A percentile compares a stretch with the other conserved stretches of the same genome.
phyloP scores from a whole-genome alignment of 2,888 invertebrate species.

The Chrysotoxum bicinctum region DNA sequence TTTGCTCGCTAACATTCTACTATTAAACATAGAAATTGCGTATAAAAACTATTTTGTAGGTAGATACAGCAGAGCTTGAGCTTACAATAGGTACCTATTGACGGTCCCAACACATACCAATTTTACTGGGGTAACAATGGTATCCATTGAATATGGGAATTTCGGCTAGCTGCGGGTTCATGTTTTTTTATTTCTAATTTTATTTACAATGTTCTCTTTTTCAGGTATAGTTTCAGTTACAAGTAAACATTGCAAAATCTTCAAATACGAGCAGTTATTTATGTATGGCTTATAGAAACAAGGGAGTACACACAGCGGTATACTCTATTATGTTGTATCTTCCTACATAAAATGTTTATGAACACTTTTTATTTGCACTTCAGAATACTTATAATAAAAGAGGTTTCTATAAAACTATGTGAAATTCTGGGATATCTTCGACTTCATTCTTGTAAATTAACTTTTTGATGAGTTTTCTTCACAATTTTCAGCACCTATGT shows the following conservation, averaged over 20 bases:
- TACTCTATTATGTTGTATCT: no score
- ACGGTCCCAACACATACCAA: slow-evolving; percentile 41
- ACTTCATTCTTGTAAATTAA: no score
- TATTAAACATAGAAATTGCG: slow-evolving; percentile 39
- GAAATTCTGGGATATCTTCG: no score
- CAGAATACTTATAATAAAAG: background rate
- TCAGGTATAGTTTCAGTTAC: slow-evolving; percentile 16
- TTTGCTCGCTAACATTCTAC: slow-evolving; percentile 37
- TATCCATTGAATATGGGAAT: slow-evolving; percentile 59
- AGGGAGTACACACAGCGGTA: background rate
- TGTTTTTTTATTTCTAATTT: slow-evolving; percentile 24
- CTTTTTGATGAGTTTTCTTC: no score
- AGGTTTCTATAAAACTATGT: no score
- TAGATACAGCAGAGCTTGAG: slow-evolving; percentile 15
- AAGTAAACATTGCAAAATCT: slow-evolving; percentile 45
- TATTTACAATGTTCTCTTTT: slow-evolving; percentile 53
- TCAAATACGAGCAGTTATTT: background rate
- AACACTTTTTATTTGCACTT: background rate
- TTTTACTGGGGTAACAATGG: slow-evolving; percentile 59
- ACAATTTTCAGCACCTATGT: no score
- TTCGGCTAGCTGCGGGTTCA: slow-evolving; percentile 40
- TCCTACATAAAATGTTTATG: no score
- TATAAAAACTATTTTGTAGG: slow-evolving; percentile 42
- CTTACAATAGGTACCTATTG: slow-evolving; percentile 42
- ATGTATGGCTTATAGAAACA: background rate